Base-by-base conservation (phyloP, 2,113 vertebrate genomes). In the Polypterus senegalus region DNA sequence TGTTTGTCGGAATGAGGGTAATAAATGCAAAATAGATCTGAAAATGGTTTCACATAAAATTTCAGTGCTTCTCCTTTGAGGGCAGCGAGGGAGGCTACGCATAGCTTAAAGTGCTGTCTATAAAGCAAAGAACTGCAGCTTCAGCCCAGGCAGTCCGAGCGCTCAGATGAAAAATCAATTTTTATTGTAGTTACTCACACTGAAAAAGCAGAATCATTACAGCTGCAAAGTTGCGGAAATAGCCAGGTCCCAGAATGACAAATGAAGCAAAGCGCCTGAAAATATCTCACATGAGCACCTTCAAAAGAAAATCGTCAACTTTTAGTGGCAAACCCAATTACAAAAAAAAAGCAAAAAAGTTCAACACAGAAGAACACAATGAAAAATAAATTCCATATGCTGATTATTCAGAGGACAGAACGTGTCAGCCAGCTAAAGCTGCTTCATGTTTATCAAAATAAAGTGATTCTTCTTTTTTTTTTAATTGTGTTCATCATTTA, bases 221-320 rank as follows among this genome's bases (percentile, higher is more conserved):
- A 11, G 53, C 46, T 47, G 9, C 46, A 47, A 46, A 55, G 61
- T 55, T 54, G 48, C 10, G 61, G 53, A 62, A 56, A 56, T 47
- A 54, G 53, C 54, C 54, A 46, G 8, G 54, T 47, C 61, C 46
- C 10, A 57, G 61, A 63, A 48, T 63, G 61, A 73, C 73, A 69
- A 67, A 64, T 65, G 62, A 61, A 61, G 61, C 68, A 70, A 73
- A 77, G 73, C 78, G 76, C 76, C 67, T 65, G 60, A 63, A 77
- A 77, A 76, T 27, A 27, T 76, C 74, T 74, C 27, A 71, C 68
- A 69, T 69, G 70, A 80, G 79, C 76, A 76, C 73, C 75, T 81
- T 67, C 66, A 69, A 74, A 74, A 79, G 77, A 76, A 77, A 77
- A 71, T 63, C 72, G 58, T 67, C 73, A 76, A 64, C 56, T 54